Evolutionary conservation across 2,797 vertebrate genomes (phyloP).

Genomic region (Falco columbarius): DNA sequence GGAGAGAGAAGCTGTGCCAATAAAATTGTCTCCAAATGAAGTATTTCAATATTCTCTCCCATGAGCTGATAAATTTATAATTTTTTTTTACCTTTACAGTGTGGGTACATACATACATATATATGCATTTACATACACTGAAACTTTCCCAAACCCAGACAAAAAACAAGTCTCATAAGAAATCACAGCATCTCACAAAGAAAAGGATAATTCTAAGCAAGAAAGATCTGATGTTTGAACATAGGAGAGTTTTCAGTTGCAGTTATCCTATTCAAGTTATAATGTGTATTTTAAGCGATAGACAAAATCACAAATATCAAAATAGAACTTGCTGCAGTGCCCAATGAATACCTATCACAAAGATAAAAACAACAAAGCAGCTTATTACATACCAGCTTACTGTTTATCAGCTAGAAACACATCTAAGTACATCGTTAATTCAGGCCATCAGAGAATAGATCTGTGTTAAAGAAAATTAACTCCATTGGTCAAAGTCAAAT

Average conservation of each 20-base stretch:
- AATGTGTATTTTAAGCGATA: not conserved
- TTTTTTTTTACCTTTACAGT: not conserved
- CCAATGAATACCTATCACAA: slow-evolving; percentile 1
- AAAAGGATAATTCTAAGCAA: not conserved
- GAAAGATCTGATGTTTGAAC: not conserved
- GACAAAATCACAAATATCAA: not conserved
- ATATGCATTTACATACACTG: not conserved
- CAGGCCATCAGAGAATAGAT: slow-evolving; percentile 27
- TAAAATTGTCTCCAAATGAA: not conserved
- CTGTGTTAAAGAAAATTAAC: slow-evolving; percentile 52
- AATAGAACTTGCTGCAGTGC: not conserved
- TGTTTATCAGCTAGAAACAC: slow-evolving; percentile 48
- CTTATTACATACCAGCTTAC: slow-evolving; percentile 2
- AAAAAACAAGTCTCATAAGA: not conserved
- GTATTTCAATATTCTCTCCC: not conserved
- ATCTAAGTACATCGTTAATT: slow-evolving; percentile 4
- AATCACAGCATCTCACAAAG: not conserved
- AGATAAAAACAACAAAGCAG: not conserved
- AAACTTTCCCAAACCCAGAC: not conserved
- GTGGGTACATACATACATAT: not conserved
- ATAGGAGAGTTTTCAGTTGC: not conserved
- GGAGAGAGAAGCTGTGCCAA: not conserved
- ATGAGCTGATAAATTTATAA: not conserved
- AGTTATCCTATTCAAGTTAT: not conserved
- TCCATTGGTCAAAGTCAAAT: slow-evolving; percentile 39